A percentile compares a stretch with the other conserved stretches of the same genome.
Evolutionary conservation across 1,140 invertebrate species (phyloP).

Genomic region (Platyscapa corneri): DNA sequence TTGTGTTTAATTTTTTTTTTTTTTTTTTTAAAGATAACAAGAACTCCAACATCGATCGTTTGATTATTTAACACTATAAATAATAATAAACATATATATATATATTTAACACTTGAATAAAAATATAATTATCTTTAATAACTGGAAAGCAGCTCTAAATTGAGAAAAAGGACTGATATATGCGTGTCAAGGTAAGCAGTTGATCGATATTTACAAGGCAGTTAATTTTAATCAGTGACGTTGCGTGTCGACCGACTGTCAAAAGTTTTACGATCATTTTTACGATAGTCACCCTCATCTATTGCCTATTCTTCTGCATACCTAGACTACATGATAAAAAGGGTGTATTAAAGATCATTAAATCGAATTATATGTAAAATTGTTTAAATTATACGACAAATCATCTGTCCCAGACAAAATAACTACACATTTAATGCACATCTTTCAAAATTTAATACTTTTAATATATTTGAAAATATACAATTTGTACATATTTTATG

Average conservation of each 20-base stretch:
- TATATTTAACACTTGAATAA: not conserved
- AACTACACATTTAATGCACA: no score
- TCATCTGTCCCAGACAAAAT: not conserved
- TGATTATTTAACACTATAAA: not conserved
- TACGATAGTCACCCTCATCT: slow-evolving; percentile 32
- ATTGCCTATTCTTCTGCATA: slow-evolving; percentile 16
- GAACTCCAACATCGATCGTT: no score
- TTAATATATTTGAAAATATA: no score
- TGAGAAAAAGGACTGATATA: not conserved
- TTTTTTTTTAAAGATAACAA: no score
- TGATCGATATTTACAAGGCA: slow-evolving; percentile 63
- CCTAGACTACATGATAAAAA: not conserved
- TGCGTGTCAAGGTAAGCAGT: slow-evolving; percentile 61
- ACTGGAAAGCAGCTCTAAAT: not conserved
- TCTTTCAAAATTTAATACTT: no score
- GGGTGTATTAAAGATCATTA: no score
- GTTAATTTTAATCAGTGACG: slow-evolving; percentile 59
- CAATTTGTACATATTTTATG: no score
- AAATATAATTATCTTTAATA: not conserved
- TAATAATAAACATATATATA: not conserved
- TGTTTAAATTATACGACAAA: not conserved
- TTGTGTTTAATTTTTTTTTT: no score
- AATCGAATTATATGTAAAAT: not conserved
- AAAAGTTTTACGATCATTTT: slow-evolving; percentile 53
- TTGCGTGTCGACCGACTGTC: slow-evolving; percentile 55